Percentiles rank a stretch among this genome's conserved stretches.
Evolutionary conservation across 2,113 vertebrate genomes (phyloP).

Genomic region (Clarias macrocephalus): DNA sequence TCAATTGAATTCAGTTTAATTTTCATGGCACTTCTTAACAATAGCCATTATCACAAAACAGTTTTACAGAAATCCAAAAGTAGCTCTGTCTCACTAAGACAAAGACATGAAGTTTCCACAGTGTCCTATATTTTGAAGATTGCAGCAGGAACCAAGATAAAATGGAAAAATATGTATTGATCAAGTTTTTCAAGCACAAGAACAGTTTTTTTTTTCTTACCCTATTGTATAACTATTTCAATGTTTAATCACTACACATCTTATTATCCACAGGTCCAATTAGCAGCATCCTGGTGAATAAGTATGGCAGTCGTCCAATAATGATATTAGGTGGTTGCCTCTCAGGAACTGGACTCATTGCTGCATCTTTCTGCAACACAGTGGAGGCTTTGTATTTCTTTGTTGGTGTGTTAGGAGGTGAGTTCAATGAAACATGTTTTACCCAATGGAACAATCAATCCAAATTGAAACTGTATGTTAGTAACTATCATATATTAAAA

Average conservation of each 20-base stretch:
- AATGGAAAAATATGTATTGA: too few species aligned
- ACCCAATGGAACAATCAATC: conserved; percentile 24
- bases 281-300: conserved; percentile 96
- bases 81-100: not conserved
- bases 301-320: conserved; percentile 89
- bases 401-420: conserved; percentile 93
- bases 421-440: conserved; percentile 42
- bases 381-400: conserved; percentile 91
- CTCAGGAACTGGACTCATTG: conserved; percentile 80
- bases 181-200: not conserved
- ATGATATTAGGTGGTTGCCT: conserved; percentile 87
- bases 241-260: not conserved
- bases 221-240: not conserved
- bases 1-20: not conserved
- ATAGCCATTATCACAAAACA: not conserved
- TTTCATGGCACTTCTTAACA: not conserved
- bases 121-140: too few species aligned
- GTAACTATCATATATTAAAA: conserved; percentile 31
- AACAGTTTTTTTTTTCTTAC: not conserved
- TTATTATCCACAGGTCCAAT: conserved; percentile 77
- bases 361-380: conserved; percentile 89
- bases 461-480: not conserved
- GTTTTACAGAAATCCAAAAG: not conserved
- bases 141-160: too few species aligned
- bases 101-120: too few species aligned